These are phyloP conservation scores for Serinus canaria DNA, from an alignment of 2,113 vertebrate species.

Conservation along the genomic window DNA sequence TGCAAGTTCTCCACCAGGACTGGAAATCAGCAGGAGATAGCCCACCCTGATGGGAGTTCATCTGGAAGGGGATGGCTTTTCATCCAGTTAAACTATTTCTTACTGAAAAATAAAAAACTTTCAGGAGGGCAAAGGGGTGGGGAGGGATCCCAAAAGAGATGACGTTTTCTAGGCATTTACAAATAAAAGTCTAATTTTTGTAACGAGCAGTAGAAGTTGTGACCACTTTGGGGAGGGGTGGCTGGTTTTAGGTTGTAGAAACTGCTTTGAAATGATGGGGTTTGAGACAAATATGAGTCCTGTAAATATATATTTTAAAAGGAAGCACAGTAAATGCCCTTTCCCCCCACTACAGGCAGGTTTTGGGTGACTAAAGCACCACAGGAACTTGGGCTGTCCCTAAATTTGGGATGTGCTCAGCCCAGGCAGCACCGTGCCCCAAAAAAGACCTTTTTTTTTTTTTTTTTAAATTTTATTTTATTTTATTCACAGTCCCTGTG, in stretches of 20 bases:
- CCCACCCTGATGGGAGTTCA: background rate
- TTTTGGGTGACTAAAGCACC: background rate
- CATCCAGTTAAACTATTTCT: background rate
- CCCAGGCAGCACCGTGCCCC: background rate
- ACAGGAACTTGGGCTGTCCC: background rate
- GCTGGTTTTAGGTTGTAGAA: background rate
- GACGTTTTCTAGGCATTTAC: slow-evolving; percentile 44
- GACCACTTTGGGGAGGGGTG: background rate
- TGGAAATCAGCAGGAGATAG: background rate
- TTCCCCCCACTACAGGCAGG: no score
- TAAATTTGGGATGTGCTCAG: background rate
- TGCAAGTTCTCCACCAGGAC: background rate
- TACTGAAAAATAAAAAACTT: background rate
- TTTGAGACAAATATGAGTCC: background rate
- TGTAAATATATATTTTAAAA: slow-evolving; percentile 33
- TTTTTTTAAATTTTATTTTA: no score
- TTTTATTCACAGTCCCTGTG: background rate
- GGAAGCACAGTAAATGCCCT: background rate
- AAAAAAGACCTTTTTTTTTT: background rate
- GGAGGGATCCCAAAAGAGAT: background rate
- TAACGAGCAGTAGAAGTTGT: slow-evolving; percentile 39
- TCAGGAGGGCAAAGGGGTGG: background rate
- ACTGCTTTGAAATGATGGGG: slow-evolving; percentile 27
- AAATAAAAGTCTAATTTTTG: slow-evolving; percentile 67
- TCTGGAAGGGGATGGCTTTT: background rate